These are phyloP conservation scores for Pheosia gnoma DNA, from an alignment of 2,888 invertebrate genomes.

Conservation along the genomic window DNA sequence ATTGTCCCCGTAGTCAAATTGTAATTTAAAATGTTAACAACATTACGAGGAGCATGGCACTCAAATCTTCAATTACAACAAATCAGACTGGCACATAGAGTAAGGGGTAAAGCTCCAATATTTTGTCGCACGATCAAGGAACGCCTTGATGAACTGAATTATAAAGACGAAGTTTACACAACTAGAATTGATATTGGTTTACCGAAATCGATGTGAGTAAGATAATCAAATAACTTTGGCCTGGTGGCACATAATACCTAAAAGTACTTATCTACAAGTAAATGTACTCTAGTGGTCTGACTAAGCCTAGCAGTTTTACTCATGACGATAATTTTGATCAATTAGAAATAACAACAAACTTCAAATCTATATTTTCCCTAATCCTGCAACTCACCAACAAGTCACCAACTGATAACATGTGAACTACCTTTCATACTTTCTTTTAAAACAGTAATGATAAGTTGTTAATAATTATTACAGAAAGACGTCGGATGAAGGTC, in stretches of 20 bases:
- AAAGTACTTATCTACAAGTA: too few relatives aligned
- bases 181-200: slow-evolving; percentile 73
- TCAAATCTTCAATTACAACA: slow-evolving; percentile 65
- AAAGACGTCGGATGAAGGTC: slow-evolving; percentile 39
- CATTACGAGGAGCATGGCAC: slow-evolving; percentile 50
- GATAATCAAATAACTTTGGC: too few relatives aligned
- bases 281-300: too few relatives aligned
- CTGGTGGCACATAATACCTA: too few relatives aligned
- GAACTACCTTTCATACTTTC: too few relatives aligned
- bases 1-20: not conserved
- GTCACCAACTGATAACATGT: too few relatives aligned
- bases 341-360: too few relatives aligned
- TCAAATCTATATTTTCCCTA: too few relatives aligned
- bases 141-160: slow-evolving; percentile 85
- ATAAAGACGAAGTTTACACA: slow-evolving; percentile 72
- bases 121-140: slow-evolving; percentile 87
- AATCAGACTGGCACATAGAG: slow-evolving; percentile 80
- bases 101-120: slow-evolving; percentile 89
- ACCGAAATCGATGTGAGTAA: slow-evolving; percentile 63
- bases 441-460: not conserved
- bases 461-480: slow-evolving; percentile 44
- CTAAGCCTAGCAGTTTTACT: too few relatives aligned
- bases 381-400: too few relatives aligned
- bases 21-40: slow-evolving; percentile 56
- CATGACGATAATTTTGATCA: too few relatives aligned